These are phyloP conservation scores for Acanthiza pusilla DNA, from an alignment of 2,797 vertebrate genomes.

Conservation along the genomic window DNA sequence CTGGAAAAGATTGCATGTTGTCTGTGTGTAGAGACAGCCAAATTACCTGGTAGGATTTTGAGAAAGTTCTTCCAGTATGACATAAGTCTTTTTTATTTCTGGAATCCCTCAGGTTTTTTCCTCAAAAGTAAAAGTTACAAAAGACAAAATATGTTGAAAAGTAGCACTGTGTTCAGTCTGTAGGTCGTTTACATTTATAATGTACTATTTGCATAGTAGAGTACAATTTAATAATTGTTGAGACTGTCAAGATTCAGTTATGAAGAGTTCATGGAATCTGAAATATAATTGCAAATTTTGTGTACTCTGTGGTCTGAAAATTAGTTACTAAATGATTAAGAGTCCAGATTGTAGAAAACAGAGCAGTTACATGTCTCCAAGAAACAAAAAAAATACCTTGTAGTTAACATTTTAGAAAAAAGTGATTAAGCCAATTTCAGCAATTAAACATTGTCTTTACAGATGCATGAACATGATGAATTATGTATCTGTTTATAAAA, in stretches of 20 bases:
- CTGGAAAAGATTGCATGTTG: fast-evolving
- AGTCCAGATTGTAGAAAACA: neutral
- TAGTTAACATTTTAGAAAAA: no score
- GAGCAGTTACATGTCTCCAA: neutral
- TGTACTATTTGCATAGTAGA: neutral
- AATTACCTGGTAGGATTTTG: neutral
- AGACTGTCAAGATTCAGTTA: neutral
- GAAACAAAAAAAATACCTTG: no score
- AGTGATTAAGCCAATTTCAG: neutral
- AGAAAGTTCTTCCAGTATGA: neutral
- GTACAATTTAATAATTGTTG: neutral
- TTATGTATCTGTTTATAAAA: neutral
- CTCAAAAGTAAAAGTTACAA: neutral
- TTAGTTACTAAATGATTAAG: neutral
- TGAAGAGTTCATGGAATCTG: neutral
- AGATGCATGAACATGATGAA: neutral
- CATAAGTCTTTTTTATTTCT: neutral
- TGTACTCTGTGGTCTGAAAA: no score
- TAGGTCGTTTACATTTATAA: neutral
- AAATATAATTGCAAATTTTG: neutral
- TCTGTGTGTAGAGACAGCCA: neutral
- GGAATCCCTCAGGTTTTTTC: neutral
- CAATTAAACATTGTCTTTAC: neutral
- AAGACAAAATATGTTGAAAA: neutral
- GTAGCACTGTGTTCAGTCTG: neutral